Base-by-base conservation (phyloP, 2,113 vertebrate genomes). In the Lepisosteus oculatus region DNA sequence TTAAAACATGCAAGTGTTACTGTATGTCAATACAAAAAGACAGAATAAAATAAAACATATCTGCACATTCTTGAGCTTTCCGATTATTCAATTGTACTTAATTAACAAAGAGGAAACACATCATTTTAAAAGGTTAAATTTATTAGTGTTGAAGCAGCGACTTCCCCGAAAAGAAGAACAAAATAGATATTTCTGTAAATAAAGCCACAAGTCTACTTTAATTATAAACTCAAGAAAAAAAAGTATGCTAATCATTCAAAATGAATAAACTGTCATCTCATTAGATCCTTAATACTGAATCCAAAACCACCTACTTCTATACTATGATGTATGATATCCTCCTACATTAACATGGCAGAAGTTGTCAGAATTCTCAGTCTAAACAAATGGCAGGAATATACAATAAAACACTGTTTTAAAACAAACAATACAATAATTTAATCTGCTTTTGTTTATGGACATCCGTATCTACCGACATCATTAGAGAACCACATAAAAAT, bases 361-460 rank as follows among this genome's bases (percentile, higher is more conserved):
- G 8, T 15, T 59, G 43, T 45, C 55, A 66, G 43, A n/a, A 12
- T 12, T 45, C 29, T 11, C 42, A 45, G 6, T 12, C 3, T 66
- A 13, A 66, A 66, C 43, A 45, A 45, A 45, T 12, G 7, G 42
- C 64, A 8, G 47, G 65, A 61, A 17, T 14, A 57, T 44, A 63
- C 29, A 67, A 67, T 17, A 4, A 63, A 73, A 68, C 47, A 61
- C 65, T 73, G 72, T 73, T 73, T 73, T 73, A 68, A 62, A 73
- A 73, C 72, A 73, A 68, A 73, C 72, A 70, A 62, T 44, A 69
- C 11, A 15, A 61, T 56, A 13, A 41, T 43, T 65, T 72, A 61
- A 47, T 55, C 54, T 72, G 44, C 41, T 8, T 51, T 67, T 42
- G 17, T 29, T 15, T 59, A 13, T 13, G 11, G 47, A 51, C 9